phyloP scores from a whole-genome alignment of 2,113 vertebrate genomes.

The Lophochroa leadbeateri region DNA sequence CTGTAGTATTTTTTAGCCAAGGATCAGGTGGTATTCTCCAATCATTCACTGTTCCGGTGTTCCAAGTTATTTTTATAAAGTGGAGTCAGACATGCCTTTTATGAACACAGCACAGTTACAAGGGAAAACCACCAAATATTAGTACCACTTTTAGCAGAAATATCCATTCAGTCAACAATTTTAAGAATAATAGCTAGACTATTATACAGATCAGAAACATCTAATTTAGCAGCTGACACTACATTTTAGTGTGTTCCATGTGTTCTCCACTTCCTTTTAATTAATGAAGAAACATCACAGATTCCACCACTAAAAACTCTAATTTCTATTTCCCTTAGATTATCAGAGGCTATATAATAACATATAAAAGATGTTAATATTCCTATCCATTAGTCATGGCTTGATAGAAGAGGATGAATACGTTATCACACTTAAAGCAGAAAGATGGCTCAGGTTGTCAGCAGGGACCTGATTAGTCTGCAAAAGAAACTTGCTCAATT shows the following conservation, averaged over 20 bases:
- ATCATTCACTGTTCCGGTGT: not conserved
- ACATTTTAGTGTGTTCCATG: not conserved
- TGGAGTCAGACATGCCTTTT: not conserved
- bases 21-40: not conserved
- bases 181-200: not conserved
- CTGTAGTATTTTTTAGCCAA: not conserved
- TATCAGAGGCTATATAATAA: slow-evolving; percentile 14
- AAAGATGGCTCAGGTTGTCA: slow-evolving; percentile 53
- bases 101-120: not conserved
- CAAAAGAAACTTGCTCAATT: slow-evolving; percentile 54
- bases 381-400: slow-evolving; percentile 22
- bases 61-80: not conserved
- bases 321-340: slow-evolving; percentile 2
- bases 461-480: slow-evolving; percentile 49
- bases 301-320: not conserved
- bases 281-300: slow-evolving; percentile 12
- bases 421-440: slow-evolving; percentile 39
- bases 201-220: not conserved
- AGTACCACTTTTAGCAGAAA: not conserved
- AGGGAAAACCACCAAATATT: not conserved
- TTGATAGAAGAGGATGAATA: slow-evolving; percentile 38
- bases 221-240: not conserved
- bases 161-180: not conserved
- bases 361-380: slow-evolving; percentile 6
- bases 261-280: not conserved